phyloP scores from a whole-genome alignment of 2,888 invertebrate genomes.

The Drosophila mettleri region DNA sequence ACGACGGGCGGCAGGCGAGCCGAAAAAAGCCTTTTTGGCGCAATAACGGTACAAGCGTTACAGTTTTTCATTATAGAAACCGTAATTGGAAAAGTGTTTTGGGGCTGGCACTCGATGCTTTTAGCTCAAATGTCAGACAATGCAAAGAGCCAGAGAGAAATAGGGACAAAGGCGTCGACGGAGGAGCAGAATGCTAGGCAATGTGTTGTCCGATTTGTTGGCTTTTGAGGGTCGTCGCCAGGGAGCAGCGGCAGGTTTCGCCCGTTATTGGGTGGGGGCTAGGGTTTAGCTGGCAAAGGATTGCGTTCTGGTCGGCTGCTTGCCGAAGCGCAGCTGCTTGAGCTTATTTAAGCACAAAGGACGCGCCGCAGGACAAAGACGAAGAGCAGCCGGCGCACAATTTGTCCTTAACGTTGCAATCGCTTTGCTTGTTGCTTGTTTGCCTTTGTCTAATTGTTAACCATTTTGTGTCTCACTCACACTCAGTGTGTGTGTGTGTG shows the following conservation, averaged over 20 bases:
- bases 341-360: constrained; percentile 63
- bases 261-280: neutral
- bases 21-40: constrained; percentile 57
- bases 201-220: constrained; percentile 77
- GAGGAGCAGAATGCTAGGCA: constrained; percentile 39
- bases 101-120: constrained; percentile 79
- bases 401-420: constrained; percentile 74
- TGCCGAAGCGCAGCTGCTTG: constrained; percentile 63
- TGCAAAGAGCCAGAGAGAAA: constrained; percentile 23
- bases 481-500: neutral
- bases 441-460: constrained; percentile 75
- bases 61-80: constrained; percentile 70
- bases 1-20: constrained; percentile 3
- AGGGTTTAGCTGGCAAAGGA: constrained; percentile 8
- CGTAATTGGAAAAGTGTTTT: constrained; percentile 81
- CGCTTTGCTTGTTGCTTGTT: constrained; percentile 75
- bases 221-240: constrained; percentile 54
- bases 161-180: neutral
- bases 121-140: constrained; percentile 76
- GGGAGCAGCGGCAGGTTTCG: neutral
- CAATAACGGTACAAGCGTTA: constrained; percentile 68
- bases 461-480: constrained; percentile 51
- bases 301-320: constrained; percentile 14
- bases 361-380: constrained; percentile 38
- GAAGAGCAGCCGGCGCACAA: constrained; percentile 60